phyloP scores from a whole-genome alignment of 2,888 invertebrate species.

The Lithophane socia region DNA sequence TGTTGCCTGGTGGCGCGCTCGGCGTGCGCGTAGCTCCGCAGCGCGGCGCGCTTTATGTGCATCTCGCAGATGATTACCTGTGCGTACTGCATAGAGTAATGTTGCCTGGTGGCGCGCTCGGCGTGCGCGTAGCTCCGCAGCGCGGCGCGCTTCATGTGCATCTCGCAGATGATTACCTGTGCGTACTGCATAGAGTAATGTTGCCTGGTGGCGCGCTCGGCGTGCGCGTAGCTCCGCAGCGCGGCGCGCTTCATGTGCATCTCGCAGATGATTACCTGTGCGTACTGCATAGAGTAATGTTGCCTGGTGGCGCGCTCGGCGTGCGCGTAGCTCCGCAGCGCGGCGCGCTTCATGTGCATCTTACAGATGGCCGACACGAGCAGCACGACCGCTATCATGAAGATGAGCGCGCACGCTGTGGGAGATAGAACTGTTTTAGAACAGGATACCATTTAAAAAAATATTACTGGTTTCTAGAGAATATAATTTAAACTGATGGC shows the following conservation, averaged over 20 bases:
- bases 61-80: no score
- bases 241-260: constrained; percentile 87
- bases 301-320: constrained; percentile 75
- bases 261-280: constrained; percentile 53
- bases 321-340: constrained; percentile 80
- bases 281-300: constrained; percentile 77
- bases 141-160: constrained; percentile 87
- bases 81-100: constrained; percentile 76
- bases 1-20: no score
- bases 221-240: constrained; percentile 79
- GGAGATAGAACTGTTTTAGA: neutral
- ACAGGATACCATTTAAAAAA: neutral
- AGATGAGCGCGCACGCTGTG: constrained; percentile 87
- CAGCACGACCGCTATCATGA: constrained; percentile 88
- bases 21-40: no score
- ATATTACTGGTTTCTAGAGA: no score
- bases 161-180: constrained; percentile 84
- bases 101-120: constrained; percentile 73
- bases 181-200: constrained; percentile 77
- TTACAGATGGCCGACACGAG: constrained; percentile 88
- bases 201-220: constrained; percentile 73
- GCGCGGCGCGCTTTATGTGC: no score
- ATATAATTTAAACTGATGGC: no score
- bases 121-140: constrained; percentile 80
- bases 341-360: constrained; percentile 88